Conservation (phyloP, 2,888 invertebrate genomes). For the Gandaritis pyraliata region DNA sequence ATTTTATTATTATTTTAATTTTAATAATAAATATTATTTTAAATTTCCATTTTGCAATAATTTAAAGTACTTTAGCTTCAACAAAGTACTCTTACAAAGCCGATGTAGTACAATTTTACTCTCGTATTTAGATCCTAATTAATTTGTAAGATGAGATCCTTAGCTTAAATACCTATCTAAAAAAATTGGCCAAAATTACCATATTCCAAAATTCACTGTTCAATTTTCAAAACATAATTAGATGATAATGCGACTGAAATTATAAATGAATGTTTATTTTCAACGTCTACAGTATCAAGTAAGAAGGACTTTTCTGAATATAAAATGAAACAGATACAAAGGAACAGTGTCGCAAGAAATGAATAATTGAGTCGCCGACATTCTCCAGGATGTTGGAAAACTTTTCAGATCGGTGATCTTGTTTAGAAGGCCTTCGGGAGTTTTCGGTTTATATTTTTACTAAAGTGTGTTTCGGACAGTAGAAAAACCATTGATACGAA, state of each 20-base stretch:
- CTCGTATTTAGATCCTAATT: no score
- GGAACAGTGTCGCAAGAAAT: slow-evolving; percentile 6
- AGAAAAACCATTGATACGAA: slow-evolving; percentile 2
- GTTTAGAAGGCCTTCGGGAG: neutral
- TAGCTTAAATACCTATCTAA: no score
- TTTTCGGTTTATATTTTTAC: neutral
- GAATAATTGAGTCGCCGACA: slow-evolving; percentile 4
- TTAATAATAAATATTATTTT: no score
- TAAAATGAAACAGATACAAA: slow-evolving; percentile 1
- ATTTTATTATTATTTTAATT: no score
- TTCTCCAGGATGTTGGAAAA: slow-evolving; percentile 5
- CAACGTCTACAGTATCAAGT: neutral
- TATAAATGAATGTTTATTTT: slow-evolving; percentile 4
- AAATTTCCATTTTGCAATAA: no score
- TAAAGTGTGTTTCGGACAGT: neutral
- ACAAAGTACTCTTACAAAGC: no score
- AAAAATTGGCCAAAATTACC: no score
- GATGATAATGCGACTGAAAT: neutral
- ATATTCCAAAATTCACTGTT: no score
- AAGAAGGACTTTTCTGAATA: neutral
- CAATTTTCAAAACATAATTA: no score
- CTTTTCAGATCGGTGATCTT: slow-evolving; percentile 14
- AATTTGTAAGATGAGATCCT: no score
- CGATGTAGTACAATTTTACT: no score
- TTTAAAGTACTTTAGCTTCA: neutral